Evolutionary conservation across 2,888 invertebrate genomes (phyloP).

Genomic region (Ceriagrion tenellum): DNA sequence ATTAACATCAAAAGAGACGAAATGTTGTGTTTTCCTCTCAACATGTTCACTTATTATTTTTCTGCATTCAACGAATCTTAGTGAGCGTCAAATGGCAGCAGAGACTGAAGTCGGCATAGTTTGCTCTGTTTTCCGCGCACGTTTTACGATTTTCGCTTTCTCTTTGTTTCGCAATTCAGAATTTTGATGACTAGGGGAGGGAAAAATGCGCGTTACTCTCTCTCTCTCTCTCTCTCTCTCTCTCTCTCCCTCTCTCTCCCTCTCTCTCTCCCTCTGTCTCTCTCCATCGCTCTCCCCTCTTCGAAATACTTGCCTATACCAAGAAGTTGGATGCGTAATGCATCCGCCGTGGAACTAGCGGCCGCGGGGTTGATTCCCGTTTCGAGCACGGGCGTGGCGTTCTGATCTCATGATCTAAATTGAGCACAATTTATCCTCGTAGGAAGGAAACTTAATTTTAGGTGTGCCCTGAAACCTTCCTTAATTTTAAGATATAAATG

Average conservation of each 20-base stretch:
- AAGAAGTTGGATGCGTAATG: neutral
- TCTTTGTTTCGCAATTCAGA: slow-evolving; percentile 27
- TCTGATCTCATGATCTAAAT: neutral
- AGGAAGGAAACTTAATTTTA: no score
- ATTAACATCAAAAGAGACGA: no score
- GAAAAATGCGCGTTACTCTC: neutral
- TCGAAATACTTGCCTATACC: neutral
- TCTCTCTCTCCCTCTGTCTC: neutral
- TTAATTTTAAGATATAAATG: no score
- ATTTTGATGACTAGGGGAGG: neutral
- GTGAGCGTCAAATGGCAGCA: neutral
- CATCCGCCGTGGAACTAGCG: neutral
- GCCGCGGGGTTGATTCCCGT: neutral
- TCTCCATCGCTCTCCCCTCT: neutral
- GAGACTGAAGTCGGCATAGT: neutral
- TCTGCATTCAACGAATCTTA: neutral
- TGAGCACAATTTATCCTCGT: neutral
- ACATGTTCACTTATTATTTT: neutral
- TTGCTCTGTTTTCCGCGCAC: neutral
- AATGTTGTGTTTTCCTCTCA: no score
- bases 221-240: neutral
- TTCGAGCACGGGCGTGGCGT: neutral
- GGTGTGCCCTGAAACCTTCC: no score
- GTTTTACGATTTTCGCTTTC: neutral
- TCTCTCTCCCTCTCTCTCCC: neutral